These are phyloP conservation scores for Piezodorus guildinii DNA, from an alignment of 1,140 invertebrate genomes.

Conservation along the genomic window DNA sequence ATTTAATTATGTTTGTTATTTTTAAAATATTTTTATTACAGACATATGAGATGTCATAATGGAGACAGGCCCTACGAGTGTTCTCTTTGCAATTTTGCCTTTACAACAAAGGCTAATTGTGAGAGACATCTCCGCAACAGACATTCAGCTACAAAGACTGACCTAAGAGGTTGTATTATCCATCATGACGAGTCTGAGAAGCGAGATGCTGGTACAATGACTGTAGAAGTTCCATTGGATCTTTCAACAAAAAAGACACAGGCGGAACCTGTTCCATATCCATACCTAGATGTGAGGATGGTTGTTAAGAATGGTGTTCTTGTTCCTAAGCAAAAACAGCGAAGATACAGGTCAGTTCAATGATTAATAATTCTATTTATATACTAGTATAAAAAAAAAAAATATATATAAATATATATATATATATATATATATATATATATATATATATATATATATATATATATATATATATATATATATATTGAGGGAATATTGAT, in stretches of 20 bases:
- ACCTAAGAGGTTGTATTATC: slow-evolving; percentile 74
- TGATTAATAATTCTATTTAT: too few relatives aligned
- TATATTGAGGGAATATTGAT: too few relatives aligned
- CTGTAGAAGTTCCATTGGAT: slow-evolving; percentile 53
- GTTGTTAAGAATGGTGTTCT: slow-evolving; percentile 79
- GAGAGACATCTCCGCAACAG: slow-evolving; percentile 81
- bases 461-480: too few relatives aligned
- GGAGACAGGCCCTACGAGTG: slow-evolving; percentile 91
- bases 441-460: too few relatives aligned
- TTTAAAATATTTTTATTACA: slow-evolving; percentile 41
- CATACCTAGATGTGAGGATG: slow-evolving; percentile 52
- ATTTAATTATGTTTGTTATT: too few relatives aligned
- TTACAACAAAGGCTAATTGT: slow-evolving; percentile 89
- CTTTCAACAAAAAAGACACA: slow-evolving; percentile 27
- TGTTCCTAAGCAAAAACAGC: slow-evolving; percentile 82
- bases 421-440: too few relatives aligned
- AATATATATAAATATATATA: too few relatives aligned
- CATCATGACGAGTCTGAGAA: slow-evolving; percentile 75
- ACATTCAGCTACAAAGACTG: slow-evolving; percentile 56
- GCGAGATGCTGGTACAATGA: slow-evolving; percentile 43
- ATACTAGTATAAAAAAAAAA: too few relatives aligned
- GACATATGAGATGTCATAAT: slow-evolving; percentile 86
- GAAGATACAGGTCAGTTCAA: slow-evolving; percentile 45
- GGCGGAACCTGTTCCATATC: background rate
- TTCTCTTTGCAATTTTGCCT: slow-evolving; percentile 84